Evolutionary conservation across 2,888 invertebrate species (phyloP).

Genomic region (Plutella xylostella): DNA sequence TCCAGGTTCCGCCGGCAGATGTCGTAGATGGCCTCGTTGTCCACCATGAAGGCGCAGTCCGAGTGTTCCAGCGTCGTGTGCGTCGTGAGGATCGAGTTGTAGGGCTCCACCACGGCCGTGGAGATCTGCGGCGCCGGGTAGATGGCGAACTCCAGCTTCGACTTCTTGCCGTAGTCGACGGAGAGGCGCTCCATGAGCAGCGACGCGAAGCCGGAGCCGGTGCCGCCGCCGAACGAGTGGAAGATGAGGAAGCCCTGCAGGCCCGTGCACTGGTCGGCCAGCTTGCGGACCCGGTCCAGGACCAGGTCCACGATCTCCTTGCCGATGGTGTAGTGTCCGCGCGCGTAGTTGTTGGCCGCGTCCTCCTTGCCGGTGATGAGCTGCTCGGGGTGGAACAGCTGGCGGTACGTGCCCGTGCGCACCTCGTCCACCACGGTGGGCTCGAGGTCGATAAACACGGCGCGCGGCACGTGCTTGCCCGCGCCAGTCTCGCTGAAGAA

Average conservation of each 20-base stretch:
- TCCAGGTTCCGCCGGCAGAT: conserved; percentile 87
- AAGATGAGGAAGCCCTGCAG: conserved; percentile 93
- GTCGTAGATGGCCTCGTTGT: conserved; percentile 82
- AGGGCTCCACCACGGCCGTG: conserved; percentile 93
- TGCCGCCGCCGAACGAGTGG: conserved; percentile 94
- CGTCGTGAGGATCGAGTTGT: conserved; percentile 95
- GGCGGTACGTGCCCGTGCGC: conserved; percentile 91
- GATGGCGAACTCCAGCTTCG: conserved; percentile 89
- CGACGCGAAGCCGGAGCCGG: conserved; percentile 95
- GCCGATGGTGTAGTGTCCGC: conserved; percentile 97
- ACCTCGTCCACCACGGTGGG: conserved; percentile 96
- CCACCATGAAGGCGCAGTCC: conserved; percentile 90
- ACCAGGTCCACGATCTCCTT: conserved; percentile 95
- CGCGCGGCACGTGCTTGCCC: conserved; percentile 95
- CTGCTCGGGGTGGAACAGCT: conserved; percentile 91
- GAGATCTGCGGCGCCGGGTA: conserved; percentile 88
- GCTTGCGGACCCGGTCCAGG: conserved; percentile 44
- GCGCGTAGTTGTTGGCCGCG: conserved; percentile 96
- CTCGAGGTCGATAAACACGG: conserved; percentile 94
- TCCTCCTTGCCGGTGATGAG: conserved; percentile 92
- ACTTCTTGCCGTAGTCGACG: conserved; percentile 89
- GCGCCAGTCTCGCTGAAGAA: conserved; percentile 95
- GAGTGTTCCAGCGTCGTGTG: conserved; percentile 90
- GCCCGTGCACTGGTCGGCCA: conserved; percentile 92
- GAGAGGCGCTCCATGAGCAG: conserved; percentile 92